A percentile compares a stretch with the other conserved stretches of the same genome.
Conservation (phyloP, 2,888 invertebrate genomes). For the Athetis lepigone region DNA sequence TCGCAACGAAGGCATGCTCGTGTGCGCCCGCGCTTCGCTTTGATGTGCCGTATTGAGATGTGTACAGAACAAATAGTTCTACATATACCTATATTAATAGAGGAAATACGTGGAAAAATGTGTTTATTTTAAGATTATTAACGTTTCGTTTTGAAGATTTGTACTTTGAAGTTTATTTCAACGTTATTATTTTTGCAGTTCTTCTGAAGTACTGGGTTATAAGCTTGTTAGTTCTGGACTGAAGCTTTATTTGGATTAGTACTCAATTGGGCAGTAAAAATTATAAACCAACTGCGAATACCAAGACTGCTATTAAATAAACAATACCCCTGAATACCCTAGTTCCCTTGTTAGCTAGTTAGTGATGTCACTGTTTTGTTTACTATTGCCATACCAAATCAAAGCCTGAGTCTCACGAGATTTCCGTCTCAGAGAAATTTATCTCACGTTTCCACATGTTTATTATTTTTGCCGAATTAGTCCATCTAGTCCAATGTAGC, state of each 20-base stretch:
- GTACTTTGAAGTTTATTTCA: constrained; percentile 31
- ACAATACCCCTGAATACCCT: no score
- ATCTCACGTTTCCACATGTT: no score
- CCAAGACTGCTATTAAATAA: no score
- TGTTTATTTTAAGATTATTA: constrained; percentile 47
- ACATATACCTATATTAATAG: constrained; percentile 44
- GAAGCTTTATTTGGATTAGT: background rate
- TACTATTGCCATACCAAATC: no score
- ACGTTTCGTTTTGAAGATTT: constrained; percentile 30
- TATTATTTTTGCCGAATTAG: no score
- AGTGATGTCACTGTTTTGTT: no score
- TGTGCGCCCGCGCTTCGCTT: constrained; percentile 30
- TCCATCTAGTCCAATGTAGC: no score
- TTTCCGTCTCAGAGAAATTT: no score
- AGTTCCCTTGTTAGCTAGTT: no score
- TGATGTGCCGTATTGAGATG: constrained; percentile 49
- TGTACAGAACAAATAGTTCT: constrained; percentile 45
- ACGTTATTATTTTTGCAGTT: constrained; percentile 18
- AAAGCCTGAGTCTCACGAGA: no score
- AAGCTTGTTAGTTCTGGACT: background rate
- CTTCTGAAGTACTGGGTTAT: constrained; percentile 9
- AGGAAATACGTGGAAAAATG: constrained; percentile 42
- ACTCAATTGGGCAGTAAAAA: no score
- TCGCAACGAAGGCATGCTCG: constrained; percentile 31
- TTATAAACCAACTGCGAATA: no score